phyloP scores from a whole-genome alignment of 2,888 invertebrate species.

The Phorcus lineatus region DNA sequence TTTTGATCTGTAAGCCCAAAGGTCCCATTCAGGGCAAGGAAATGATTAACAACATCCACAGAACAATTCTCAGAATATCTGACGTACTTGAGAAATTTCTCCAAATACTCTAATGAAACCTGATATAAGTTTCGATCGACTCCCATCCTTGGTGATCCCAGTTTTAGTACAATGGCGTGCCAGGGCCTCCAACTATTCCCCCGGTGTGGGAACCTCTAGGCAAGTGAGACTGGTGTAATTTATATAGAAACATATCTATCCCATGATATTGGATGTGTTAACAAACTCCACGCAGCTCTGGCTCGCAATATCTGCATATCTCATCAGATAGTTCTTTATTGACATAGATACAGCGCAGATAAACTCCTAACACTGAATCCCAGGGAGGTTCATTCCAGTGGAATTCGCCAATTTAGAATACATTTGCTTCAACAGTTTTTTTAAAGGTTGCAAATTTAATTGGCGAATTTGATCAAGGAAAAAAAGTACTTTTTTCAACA shows the following conservation, averaged over 20 bases:
- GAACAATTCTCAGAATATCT: slow-evolving; percentile 32
- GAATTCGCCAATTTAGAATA: neutral
- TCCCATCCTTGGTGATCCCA: neutral
- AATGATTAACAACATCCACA: neutral
- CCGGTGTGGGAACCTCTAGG: neutral
- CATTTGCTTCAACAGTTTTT: neutral
- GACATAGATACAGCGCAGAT: slow-evolving; percentile 1
- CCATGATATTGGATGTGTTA: slow-evolving; percentile 19
- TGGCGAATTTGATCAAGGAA: neutral
- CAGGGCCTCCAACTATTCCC: too few species aligned
- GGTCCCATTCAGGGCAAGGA: neutral
- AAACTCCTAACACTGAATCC: slow-evolving; percentile 21
- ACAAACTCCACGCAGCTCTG: neutral
- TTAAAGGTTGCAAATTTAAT: neutral
- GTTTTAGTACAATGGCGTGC: too few species aligned
- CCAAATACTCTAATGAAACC: slow-evolving; percentile 33
- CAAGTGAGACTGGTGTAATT: neutral
- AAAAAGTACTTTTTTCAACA: neutral
- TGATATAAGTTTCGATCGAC: slow-evolving; percentile 33
- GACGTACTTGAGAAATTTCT: slow-evolving; percentile 34
- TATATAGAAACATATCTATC: slow-evolving; percentile 7
- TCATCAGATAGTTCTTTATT: slow-evolving; percentile 17
- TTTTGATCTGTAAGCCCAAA: neutral
- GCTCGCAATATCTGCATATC: neutral
- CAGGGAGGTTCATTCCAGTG: neutral